Base-by-base conservation (phyloP, 2,888 invertebrate species). In the Mesochorus sp. region DNA sequence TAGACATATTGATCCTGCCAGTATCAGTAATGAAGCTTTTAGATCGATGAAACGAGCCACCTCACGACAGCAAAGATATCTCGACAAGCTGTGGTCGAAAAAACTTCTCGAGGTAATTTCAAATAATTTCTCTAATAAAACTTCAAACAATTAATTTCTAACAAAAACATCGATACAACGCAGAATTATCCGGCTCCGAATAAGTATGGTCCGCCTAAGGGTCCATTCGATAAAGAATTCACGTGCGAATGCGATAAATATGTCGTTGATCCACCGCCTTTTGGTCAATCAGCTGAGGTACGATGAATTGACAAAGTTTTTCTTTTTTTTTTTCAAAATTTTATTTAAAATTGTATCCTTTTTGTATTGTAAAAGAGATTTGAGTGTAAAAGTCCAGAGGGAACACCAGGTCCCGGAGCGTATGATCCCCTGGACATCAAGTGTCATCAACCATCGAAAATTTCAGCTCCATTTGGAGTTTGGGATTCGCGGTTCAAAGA, bases 101-200 rank as follows among this genome's bases (percentile, higher is more conserved):
- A 83, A 81, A 39, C 61, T 82, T 42, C 80, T 76, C n/a, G 82
- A 86, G 77, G 86, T 86, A 21, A 42, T 8, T 42, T 39, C 1
- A 24, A 61, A 19, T 26, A 44, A 17, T 55, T 31, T 0, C 5
- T 17, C 42, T 21, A n/a, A 24, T 17, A 39, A 34, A n/a, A 19
- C 21, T 39, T 31, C 37, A 14, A 24, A 59, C 12, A 57, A 12
- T 37, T n/a, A 21, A 17, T 12, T 8, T 6, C 17, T 17, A 17
- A 44, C 10, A 44, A 49, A 24, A 3, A 49, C n/a, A 1, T 10
- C 0, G 21, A 47, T 21, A n/a, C n/a, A n/a, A n/a, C n/a, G n/a
- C 61, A 86, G 86, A 78, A 82, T 53, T 53, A 80, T 57, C 86
- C 86, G 14, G 86, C 81, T 8, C 85, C 86, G 4, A 85, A 83